Conservation (phyloP, 2,888 invertebrate genomes). For the Drosophila helvetica region DNA sequence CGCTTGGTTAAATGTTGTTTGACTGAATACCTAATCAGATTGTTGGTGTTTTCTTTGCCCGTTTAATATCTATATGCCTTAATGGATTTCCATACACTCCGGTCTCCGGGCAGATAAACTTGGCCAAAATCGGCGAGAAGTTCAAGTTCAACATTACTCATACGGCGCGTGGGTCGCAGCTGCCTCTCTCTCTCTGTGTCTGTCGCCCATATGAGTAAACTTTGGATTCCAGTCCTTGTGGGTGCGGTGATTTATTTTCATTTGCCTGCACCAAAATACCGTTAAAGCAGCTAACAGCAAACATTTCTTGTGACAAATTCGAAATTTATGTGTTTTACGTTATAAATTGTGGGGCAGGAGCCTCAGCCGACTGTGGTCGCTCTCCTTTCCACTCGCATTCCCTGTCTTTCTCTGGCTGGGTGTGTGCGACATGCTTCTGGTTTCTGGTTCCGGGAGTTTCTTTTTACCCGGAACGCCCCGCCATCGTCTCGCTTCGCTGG, state of each 20-base stretch:
- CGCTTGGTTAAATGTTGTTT: background rate
- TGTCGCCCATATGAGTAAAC: slow-evolving; percentile 7
- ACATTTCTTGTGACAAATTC: slow-evolving; percentile 63
- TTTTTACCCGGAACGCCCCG: slow-evolving; percentile 24
- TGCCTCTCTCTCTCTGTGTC: slow-evolving; percentile 6
- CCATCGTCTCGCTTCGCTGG: slow-evolving; percentile 15
- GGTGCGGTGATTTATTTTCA: slow-evolving; percentile 66
- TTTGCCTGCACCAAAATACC: slow-evolving; percentile 65
- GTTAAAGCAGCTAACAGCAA: slow-evolving; percentile 63
- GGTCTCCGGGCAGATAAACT: slow-evolving; percentile 16
- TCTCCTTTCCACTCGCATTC: background rate
- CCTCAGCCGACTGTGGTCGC: slow-evolving; percentile 13
- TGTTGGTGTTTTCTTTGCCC: background rate
- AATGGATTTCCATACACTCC: background rate
- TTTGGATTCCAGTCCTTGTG: slow-evolving; percentile 3
- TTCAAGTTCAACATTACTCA: slow-evolving; percentile 36
- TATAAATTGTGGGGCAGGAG: slow-evolving; percentile 56
- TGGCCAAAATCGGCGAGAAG: slow-evolving; percentile 7
- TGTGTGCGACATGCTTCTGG: slow-evolving; percentile 9
- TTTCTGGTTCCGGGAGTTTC: slow-evolving; percentile 42
- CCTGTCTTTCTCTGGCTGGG: background rate
- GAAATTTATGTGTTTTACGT: slow-evolving; percentile 67
- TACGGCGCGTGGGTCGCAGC: slow-evolving; percentile 34
- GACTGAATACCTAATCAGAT: background rate
- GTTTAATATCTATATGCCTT: slow-evolving; percentile 3